These are phyloP conservation scores for Zeus faber DNA, from an alignment of 2,113 vertebrate genomes.

Conservation along the genomic window DNA sequence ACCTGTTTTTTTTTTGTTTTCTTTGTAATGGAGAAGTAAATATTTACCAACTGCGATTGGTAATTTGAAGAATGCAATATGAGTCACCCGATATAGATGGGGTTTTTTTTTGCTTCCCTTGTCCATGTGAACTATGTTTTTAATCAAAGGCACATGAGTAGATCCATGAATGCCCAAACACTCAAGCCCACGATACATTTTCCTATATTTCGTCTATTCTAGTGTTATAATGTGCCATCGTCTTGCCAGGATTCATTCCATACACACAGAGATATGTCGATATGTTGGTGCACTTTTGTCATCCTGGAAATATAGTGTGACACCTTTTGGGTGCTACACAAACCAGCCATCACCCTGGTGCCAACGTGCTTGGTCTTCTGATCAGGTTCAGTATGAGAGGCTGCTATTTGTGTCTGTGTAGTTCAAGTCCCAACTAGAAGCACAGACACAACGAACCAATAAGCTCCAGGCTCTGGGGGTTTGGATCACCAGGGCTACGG, in stretches of 20 bases:
- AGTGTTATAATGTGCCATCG: too few relatives aligned
- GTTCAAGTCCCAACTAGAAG: too few relatives aligned
- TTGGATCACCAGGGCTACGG: constrained; percentile 7
- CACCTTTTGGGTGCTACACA: not conserved
- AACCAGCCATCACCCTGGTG: too few relatives aligned
- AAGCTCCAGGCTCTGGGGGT: constrained; percentile 35
- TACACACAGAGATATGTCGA: constrained; percentile 9
- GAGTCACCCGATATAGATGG: constrained; percentile 6
- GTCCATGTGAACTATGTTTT: not conserved
- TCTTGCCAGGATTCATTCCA: not conserved
- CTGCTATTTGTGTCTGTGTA: too few relatives aligned
- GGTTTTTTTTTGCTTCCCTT: not conserved
- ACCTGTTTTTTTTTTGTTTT: constrained; percentile 28
- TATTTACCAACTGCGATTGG: constrained; percentile 18
- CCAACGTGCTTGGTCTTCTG: not conserved
- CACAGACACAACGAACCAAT: constrained; percentile 33
- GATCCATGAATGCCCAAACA: too few relatives aligned
- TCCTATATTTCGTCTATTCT: too few relatives aligned
- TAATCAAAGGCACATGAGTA: too few relatives aligned
- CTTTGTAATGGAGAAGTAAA: too few relatives aligned
- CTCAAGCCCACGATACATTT: not conserved
- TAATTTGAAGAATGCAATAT: constrained; percentile 40
- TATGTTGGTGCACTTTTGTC: constrained; percentile 9
- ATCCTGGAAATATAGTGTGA: constrained; percentile 4
- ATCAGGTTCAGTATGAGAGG: constrained; percentile 9